These are phyloP conservation scores for Pavo muticus DNA, from an alignment of 2,113 vertebrate genomes.

Conservation along the genomic window DNA sequence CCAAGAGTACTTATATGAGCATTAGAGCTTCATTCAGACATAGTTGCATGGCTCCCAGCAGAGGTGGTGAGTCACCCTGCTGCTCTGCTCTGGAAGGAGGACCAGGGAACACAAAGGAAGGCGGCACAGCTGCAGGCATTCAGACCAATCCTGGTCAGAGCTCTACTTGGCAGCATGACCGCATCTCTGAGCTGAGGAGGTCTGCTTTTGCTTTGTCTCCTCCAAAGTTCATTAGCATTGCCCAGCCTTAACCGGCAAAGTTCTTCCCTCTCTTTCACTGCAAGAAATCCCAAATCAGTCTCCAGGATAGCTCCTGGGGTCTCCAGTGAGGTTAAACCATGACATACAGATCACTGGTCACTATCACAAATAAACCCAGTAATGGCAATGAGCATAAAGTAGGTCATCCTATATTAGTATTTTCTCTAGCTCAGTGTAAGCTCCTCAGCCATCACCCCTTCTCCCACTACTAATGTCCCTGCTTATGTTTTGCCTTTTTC, in stretches of 20 bases:
- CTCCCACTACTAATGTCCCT: not conserved
- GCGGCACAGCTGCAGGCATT: not conserved
- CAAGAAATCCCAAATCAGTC: not conserved
- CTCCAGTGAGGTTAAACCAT: not conserved
- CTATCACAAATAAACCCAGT: not conserved
- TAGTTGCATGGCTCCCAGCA: not conserved
- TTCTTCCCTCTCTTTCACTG: not conserved
- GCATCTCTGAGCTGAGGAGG: not conserved
- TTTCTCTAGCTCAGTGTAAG: not conserved
- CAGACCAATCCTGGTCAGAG: not conserved
- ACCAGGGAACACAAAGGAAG: not conserved
- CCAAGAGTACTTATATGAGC: not conserved
- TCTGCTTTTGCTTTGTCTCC: not conserved
- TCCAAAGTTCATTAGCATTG: not conserved
- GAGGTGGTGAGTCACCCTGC: not conserved
- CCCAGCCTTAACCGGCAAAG: not conserved
- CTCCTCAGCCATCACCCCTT: not conserved
- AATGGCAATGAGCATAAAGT: not conserved
- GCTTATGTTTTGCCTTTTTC: not conserved
- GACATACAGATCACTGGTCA: not conserved
- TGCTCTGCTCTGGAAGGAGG: not conserved
- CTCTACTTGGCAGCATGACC: not conserved
- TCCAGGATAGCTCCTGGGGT: not conserved
- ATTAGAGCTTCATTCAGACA: not conserved
- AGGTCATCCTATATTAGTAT: not conserved